Conservation (phyloP, 2,113 vertebrate species). For the Furnarius figulus region DNA sequence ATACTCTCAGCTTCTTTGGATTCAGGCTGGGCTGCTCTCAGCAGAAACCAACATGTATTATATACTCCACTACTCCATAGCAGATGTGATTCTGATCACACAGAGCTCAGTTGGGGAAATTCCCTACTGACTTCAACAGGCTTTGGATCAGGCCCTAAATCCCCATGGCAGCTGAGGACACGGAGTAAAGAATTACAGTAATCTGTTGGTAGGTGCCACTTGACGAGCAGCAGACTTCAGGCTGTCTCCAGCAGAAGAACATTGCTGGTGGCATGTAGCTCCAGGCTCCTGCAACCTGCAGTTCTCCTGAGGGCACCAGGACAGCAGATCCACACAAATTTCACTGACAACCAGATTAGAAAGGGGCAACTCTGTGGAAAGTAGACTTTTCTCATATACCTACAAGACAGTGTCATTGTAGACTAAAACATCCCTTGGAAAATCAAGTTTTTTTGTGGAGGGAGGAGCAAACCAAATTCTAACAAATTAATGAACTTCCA, state of each 20-base stretch:
- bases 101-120: neutral
- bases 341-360: neutral
- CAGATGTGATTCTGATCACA: neutral
- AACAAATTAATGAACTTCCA: neutral
- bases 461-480: neutral
- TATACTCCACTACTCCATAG: neutral
- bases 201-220: neutral
- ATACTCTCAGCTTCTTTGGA: neutral
- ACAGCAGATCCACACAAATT: neutral
- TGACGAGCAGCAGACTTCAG: neutral
- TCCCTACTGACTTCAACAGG: neutral
- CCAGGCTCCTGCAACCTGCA: neutral
- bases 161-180: neutral
- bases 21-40: neutral
- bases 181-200: neutral
- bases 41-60: neutral
- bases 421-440: neutral
- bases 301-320: neutral
- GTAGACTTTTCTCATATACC: neutral
- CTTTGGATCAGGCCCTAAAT: neutral
- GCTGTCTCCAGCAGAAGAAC: neutral
- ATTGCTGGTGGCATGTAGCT: neutral
- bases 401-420: neutral
- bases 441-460: neutral
- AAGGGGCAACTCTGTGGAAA: neutral